These are phyloP conservation scores for Cisticola juncidis DNA, from an alignment of 2,113 vertebrate genomes.

Conservation along the genomic window DNA sequence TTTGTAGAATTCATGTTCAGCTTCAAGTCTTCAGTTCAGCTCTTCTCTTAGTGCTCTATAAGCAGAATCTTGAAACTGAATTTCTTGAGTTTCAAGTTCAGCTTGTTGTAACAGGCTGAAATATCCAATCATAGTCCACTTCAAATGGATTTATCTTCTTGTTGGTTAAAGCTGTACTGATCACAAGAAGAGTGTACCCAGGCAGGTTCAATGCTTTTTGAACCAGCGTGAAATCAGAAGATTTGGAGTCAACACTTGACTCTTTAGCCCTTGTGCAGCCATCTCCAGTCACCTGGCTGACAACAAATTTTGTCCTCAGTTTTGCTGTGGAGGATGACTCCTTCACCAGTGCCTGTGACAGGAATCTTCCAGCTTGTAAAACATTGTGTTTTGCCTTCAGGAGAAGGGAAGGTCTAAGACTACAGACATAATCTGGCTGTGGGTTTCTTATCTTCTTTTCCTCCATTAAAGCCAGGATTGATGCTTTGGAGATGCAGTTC, in stretches of 20 bases:
- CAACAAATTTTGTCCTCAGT: neutral
- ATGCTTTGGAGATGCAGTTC: neutral
- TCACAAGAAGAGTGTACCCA: neutral
- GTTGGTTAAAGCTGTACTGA: neutral
- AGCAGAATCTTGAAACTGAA: neutral
- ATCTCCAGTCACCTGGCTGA: neutral
- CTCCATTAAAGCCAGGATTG: neutral
- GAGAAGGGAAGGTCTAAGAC: neutral
- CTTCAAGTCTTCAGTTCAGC: neutral
- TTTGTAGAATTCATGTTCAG: neutral
- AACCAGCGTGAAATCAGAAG: neutral
- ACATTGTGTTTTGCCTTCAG: neutral
- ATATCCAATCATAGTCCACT: neutral
- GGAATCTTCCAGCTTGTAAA: neutral
- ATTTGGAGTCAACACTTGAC: neutral
- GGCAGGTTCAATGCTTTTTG: neutral
- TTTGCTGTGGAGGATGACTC: neutral
- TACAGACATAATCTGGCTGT: neutral
- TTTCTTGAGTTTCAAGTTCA: neutral
- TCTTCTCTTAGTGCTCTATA: neutral
- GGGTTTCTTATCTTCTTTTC: neutral
- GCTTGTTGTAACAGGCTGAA: neutral
- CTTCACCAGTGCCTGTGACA: neutral
- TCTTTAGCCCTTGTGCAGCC: neutral
- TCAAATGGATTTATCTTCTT: neutral